phyloP scores from a whole-genome alignment of 1,140 invertebrate genomes.

The Dufourea novaeangliae region DNA sequence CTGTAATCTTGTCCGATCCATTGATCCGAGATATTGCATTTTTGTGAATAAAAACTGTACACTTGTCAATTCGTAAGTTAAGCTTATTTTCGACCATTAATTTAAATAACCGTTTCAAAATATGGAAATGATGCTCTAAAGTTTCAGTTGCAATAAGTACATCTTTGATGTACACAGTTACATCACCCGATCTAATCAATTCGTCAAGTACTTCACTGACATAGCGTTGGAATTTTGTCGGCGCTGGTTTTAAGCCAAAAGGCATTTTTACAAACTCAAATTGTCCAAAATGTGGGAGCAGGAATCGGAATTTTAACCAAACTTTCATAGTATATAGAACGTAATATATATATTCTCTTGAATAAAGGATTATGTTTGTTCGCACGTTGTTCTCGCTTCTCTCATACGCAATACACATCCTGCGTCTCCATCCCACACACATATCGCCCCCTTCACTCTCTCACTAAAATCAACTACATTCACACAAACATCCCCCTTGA shows the following conservation, averaged over 20 bases:
- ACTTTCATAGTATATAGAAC: no score
- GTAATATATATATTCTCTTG: no score
- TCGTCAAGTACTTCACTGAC: constrained; percentile 12
- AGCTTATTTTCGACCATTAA: not conserved
- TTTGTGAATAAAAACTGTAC: constrained; percentile 17
- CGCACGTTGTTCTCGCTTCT: no score
- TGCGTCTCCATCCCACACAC: no score
- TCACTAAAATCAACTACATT: no score
- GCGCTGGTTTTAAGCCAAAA: constrained; percentile 25
- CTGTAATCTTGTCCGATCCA: no score
- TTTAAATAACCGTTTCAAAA: constrained; percentile 44
- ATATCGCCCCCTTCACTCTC: no score
- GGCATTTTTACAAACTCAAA: constrained; percentile 16
- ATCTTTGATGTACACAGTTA: constrained; percentile 28
- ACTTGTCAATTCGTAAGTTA: constrained; percentile 15
- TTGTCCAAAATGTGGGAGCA: constrained; percentile 10
- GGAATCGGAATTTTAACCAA: no score
- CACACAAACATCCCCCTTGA: no score
- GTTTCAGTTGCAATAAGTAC: not conserved
- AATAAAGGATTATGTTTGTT: no score
- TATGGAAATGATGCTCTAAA: not conserved
- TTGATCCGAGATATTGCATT: constrained; percentile 24
- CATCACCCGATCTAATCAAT: constrained; percentile 1
- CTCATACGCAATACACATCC: no score
- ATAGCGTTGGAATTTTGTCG: no score